A percentile compares a stretch with the other conserved stretches of the same genome.
Evolutionary conservation across 2,797 vertebrate species (phyloP).

Genomic region (Scarus forsteni): DNA sequence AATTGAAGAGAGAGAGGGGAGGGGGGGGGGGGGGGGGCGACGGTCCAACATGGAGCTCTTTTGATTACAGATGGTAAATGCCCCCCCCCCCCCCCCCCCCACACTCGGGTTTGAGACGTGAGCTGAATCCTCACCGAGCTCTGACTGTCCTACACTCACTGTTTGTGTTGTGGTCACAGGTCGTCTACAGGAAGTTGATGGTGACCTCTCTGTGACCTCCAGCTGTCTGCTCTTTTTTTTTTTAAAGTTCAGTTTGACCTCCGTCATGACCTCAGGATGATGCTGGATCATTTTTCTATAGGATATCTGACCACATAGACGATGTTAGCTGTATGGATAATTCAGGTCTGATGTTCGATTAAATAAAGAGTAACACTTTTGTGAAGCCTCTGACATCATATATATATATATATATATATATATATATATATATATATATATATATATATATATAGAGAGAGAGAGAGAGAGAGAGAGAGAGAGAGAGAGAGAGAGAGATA

Average conservation of each 20-base stretch:
- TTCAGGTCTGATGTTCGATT: no score
- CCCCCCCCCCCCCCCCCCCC: slow-evolving; percentile 42
- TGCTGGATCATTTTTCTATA: no score
- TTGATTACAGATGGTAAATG: slow-evolving; percentile 76
- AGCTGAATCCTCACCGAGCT: slow-evolving; percentile 39
- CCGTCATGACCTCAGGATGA: not conserved
- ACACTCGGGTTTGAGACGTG: slow-evolving; percentile 55
- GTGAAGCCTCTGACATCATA: no score
- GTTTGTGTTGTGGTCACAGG: slow-evolving; percentile 10
- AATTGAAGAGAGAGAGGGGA: slow-evolving; percentile 55
- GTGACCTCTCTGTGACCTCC: not conserved
- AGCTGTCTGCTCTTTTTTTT: not conserved
- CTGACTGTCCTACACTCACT: slow-evolving; percentile 16
- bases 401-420: no score
- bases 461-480: no score
- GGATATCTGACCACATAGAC: no score
- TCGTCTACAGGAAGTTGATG: not conserved
- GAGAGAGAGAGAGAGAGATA: no score
- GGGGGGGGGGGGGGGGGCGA: slow-evolving; percentile 24
- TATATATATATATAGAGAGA: no score
- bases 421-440: no score
- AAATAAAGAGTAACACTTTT: no score
- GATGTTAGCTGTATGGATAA: no score
- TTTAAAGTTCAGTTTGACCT: not conserved
- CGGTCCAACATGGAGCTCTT: slow-evolving; percentile 66